Evolutionary conservation across 1,140 invertebrate species (phyloP).

Genomic region (Hylaeus volcanicus): DNA sequence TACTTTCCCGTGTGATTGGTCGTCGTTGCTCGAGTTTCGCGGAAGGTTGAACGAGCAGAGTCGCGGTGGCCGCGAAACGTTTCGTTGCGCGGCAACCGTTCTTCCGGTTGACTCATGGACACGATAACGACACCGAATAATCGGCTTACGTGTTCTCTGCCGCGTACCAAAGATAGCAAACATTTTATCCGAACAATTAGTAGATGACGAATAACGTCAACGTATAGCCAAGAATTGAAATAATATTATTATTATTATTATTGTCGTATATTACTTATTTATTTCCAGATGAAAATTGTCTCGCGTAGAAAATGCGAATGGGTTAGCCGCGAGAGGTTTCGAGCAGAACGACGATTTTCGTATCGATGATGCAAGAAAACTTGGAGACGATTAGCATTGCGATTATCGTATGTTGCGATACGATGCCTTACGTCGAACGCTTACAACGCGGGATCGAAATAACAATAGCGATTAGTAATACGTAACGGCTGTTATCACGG

Average conservation of each 20-base stretch:
- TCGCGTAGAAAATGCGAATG: background rate
- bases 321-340: background rate
- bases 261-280: too few species aligned
- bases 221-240: too few species aligned
- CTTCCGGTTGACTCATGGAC: constrained; percentile 59
- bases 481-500: constrained; percentile 27
- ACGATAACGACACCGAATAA: constrained; percentile 52
- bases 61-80: background rate
- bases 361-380: constrained; percentile 15
- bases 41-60: background rate
- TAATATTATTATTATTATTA: too few species aligned
- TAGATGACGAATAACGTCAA: too few species aligned
- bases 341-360: background rate
- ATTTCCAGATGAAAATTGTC: too few species aligned
- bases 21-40: background rate
- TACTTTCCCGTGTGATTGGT: background rate
- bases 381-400: constrained; percentile 1
- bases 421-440: background rate
- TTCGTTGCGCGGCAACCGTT: constrained; percentile 37
- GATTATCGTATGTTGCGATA: constrained; percentile 20
- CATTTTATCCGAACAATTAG: too few species aligned
- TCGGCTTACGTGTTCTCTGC: constrained; percentile 53
- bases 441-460: constrained; percentile 2
- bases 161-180: too few species aligned
- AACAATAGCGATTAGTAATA: constrained; percentile 41